Percentiles rank a stretch among this genome's conserved stretches.
These are phyloP conservation scores for Ceraclea dissimilis DNA, from an alignment of 2,888 invertebrate species.

Conservation along the genomic window DNA sequence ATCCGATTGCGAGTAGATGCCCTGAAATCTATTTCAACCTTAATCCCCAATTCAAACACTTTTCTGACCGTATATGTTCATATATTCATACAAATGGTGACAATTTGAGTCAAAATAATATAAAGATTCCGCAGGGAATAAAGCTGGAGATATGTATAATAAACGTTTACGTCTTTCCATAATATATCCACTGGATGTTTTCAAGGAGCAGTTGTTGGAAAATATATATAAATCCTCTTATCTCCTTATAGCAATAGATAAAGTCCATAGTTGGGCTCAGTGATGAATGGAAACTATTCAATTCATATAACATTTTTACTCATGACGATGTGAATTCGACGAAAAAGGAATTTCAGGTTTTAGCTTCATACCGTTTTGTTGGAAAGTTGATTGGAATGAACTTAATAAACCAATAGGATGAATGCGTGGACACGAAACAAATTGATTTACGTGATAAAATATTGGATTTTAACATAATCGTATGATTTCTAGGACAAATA, in stretches of 20 bases:
- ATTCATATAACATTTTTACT: background rate
- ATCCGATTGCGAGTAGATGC: too few species aligned
- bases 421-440: background rate
- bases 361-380: too few species aligned
- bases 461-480: too few species aligned
- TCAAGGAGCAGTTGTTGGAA: slow-evolving; percentile 5
- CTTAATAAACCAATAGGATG: background rate
- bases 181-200: background rate
- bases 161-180: background rate
- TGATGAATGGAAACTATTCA: slow-evolving; percentile 9
- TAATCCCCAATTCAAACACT: too few species aligned
- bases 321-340: too few species aligned
- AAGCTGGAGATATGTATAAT: background rate
- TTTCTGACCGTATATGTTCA: too few species aligned
- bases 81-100: background rate
- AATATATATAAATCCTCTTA: slow-evolving; percentile 14
- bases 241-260: slow-evolving; percentile 11
- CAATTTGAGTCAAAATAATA: background rate
- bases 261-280: slow-evolving; percentile 11
- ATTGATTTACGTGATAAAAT: too few species aligned
- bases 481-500: too few species aligned
- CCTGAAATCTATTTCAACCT: too few species aligned
- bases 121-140: background rate
- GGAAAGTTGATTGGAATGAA: too few species aligned
- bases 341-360: too few species aligned